Base-by-base conservation (phyloP, 30 jellyfish, hydroid and myxozoan species). In the Aurelia coerulea region DNA sequence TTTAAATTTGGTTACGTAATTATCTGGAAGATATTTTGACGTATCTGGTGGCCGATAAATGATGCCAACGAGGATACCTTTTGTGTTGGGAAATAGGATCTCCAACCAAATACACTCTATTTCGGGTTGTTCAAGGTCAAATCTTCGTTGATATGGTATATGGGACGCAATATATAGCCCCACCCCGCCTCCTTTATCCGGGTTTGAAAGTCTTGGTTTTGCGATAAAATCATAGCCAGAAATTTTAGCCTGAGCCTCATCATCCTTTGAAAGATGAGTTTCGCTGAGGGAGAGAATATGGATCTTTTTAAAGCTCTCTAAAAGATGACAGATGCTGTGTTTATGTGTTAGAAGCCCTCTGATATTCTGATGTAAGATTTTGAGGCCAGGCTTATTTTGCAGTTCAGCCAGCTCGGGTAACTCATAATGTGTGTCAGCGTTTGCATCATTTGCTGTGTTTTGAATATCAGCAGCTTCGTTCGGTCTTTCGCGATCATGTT, bases 1-100 rank as follows among this genome's bases (percentile, higher is more conserved):
- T 63, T 63, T 62, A 14, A 78, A 31, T 35, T 59, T 78, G 65
- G 65, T 56, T 35, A 5, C 83, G 18, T 41, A 67, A 65, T 80
- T 49, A 10, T 80, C 64, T 65, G 81, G 82, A 39, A 80, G 82
- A 68, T 80, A 51, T 46, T 67, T 80, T n/a, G 74, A 80, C 32
- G 90, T 65, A 51, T 66, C 90, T 33, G 90, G 90, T 32, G 82
- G 90, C 37, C 90, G 90, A 65, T 80, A 80, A 66, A 80, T 80
- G 64, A 80, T 68, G 34, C 74, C 90, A 67, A 66, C 18, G 34
- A 80, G 82, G 62, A 65, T 41, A 4, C 46, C 46, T 37, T 37
- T 37, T 37, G 82, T 80, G 65, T 80, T 80, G 62, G 90, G 81
- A 49, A 68, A 56, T 46, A 65, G 62, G 1, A 80, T 80, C 64